Evolutionary conservation across 1,140 invertebrate species (phyloP), one percentile per base, ranked within the genome.

Genomic region (Drosophila setifemur): DNA sequence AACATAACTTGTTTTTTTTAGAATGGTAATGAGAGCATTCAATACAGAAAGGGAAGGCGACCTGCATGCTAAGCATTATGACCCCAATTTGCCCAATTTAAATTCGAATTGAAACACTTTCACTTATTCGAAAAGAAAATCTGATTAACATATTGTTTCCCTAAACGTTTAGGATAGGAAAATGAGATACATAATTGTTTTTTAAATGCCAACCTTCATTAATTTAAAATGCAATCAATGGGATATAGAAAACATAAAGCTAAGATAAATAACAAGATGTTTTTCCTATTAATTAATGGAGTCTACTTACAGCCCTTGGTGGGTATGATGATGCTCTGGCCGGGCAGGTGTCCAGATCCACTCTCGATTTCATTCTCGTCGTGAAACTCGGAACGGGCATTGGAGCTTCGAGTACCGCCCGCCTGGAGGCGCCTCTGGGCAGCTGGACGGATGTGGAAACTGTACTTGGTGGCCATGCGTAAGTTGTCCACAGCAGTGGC

Each of bases 401-500:
- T 88, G 42, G 53, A 85, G 76, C 71, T 86, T 69, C 72, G 86
- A 12, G 66, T 66, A n/a, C 60, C 47, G 26, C 63, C 19, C 9
- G 29, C 37, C 31, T 71, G 74, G 43, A 85, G 74, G 74, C 81
- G 52, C 35, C 69, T 68, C 21, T 72, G 71, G 4, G 63, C 74
- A 4, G 89, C 66, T 0, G 94, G 93, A 12, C 92, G 91, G 11
- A 96, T 94, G 90, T 95, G 93, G 69, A 96, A 94, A 6, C 94
- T 94, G 83, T 96, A 96, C 31, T 94, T 95, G 11, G 95, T 96
- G 12, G 95, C 93, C 95, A 96, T 96, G 8, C 94, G 90, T 26
- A 95, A 89, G 43, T 94, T 94, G 8, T 91, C 92, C 31, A 95
- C 92, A 5, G 92, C 91, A 0, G 93, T 91, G 1, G 91, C 91